These are phyloP conservation scores for Platysternon megacephalum DNA, from an alignment of 2,113 vertebrate genomes.

Conservation along the genomic window DNA sequence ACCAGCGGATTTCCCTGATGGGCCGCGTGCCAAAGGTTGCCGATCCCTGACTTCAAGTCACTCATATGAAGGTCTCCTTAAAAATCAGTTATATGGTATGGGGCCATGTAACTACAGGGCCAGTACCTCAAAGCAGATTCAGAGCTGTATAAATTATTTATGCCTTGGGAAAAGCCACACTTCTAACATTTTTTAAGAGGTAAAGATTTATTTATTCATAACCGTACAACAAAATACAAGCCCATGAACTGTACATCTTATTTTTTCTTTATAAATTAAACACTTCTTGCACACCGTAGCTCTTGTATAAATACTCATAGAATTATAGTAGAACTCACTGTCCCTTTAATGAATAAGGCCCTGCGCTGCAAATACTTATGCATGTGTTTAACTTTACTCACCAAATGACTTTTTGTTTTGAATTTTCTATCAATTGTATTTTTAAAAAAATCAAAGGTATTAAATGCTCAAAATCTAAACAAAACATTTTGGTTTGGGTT, in stretches of 20 bases:
- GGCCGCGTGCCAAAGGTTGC: no score
- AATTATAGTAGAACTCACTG: neutral
- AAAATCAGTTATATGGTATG: conserved; percentile 41
- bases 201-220: neutral
- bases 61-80: conserved; percentile 36
- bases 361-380: neutral
- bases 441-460: neutral
- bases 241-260: neutral
- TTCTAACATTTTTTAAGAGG: neutral
- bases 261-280: neutral
- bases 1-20: no score
- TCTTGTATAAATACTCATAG: neutral
- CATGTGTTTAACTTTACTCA: neutral
- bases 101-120: neutral
- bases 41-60: neutral
- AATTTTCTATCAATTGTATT: neutral
- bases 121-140: conserved; percentile 42
- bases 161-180: neutral
- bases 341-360: neutral
- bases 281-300: neutral
- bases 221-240: neutral
- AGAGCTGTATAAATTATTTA: conserved; percentile 35
- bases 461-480: neutral
- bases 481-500: neutral
- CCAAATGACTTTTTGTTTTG: neutral